Evolutionary conservation across 1,140 invertebrate genomes (phyloP), one percentile per base, ranked within the genome.

Genomic region (Pseudomyrmex sp.): DNA sequence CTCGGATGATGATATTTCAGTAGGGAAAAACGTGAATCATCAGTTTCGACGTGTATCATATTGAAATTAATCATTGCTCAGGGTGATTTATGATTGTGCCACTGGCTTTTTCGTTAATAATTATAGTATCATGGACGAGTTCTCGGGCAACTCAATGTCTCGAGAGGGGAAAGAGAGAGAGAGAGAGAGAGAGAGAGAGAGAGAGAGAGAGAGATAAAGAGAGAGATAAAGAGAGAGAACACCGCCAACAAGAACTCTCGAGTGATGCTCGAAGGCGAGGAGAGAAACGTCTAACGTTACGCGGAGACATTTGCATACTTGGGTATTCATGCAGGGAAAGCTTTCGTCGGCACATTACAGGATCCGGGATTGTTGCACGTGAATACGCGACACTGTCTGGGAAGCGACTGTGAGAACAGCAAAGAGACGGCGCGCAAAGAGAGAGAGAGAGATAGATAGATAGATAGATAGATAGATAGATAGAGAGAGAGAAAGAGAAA

Each of bases 301-400:
- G 56, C 68, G 56, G 69, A 63, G 88, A 79, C 74, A 90, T 90
- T 90, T 90, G 88, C 88, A 90, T 90, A 90, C 83, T 90, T 87
- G 85, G 74, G 83, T 90, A 89, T 90, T 90, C 88, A 89, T 89
- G 88, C 83, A 86, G 75, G 70, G 85, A 85, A 90, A 90, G 88
- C 88, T 89, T 90, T 89, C 88, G 66, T 76, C 74, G 65, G 69
- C 77, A 86, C 88, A 90, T 90, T 90, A 89, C 85, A 89, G 75
- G 85, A 90, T 89, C 88, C 74, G 74, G 79, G 83, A 89, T 90
- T 89, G 88, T 89, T 89, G 75, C 82, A 77, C 74, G 54, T 80
- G 87, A 88, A 85, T 88, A 88, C 87, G 83, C 75, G 69, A 84
- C 85, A 80, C 46, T 68, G 59, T 68, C 84, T 58, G 48, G 54